Base-by-base conservation (phyloP, 2,113 vertebrate species). In the Ornithorhynchus anatinus region DNA sequence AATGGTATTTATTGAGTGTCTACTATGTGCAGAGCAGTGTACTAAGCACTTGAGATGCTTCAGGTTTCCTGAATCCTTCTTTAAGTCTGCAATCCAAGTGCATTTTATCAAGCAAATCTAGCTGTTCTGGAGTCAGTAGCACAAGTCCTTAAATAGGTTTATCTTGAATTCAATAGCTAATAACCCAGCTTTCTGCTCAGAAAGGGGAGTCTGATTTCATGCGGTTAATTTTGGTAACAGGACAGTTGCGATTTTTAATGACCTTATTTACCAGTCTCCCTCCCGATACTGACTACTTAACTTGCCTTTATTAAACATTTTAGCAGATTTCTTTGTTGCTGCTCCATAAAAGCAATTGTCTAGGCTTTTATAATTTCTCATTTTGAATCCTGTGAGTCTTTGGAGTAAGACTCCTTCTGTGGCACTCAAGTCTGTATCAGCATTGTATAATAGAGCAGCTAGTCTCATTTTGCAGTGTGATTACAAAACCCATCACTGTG, bases 401-500 rank as follows among this genome's bases (percentile, higher is more conserved):
- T 77, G 44, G 51, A 81, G 45, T 53, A 54, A 33, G 50, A 36
- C 70, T 61, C 27, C 54, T 54, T 77, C 16, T 53, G 57, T 33
- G 64, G 80, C 66, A 62, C 36, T 82, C 58, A 59, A 64, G 52
- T 31, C 59, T 33, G 54, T 84, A 70, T 86, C 84, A 78, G 70
- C 57, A 71, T 19, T 79, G 69, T 58, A 72, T 70, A 85, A 89
- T 83, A 77, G 23, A 82, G 66, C 72, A 83, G 79, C 68, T 56
- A 81, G 38, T 56, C 64, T 84, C 56, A 76, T 81, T 86, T 86
- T 80, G 33, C 51, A 54, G 33, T 81, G 47, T 89, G 72, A 89
- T 84, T 89, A 88, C 77, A 88, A 89, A 89, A 75, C 74, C 83
- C 82, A 89, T 89, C 80, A 81, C 38, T 51, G 80, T 84, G 71